Percentiles rank a stretch among this genome's conserved stretches.
phyloP scores from a whole-genome alignment of 2,888 invertebrate genomes.

The Poecilus cupreus region DNA sequence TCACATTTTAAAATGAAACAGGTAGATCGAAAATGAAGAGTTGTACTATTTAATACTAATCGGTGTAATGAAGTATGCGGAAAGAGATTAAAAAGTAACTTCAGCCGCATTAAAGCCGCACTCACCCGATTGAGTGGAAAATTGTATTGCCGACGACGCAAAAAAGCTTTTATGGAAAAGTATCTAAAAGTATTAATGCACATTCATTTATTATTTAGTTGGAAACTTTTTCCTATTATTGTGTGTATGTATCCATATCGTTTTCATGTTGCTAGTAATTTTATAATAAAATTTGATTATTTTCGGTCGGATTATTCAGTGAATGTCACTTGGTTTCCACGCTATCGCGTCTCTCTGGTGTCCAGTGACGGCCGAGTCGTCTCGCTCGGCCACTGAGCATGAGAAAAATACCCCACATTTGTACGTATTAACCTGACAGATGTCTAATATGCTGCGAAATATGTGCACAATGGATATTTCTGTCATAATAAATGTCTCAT shows the following conservation, averaged over 20 bases:
- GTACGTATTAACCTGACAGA: conserved; percentile 1
- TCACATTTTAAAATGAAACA: too few relatives aligned
- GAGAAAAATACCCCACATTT: neutral
- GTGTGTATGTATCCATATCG: too few relatives aligned
- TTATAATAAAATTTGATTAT: neutral
- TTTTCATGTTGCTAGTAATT: neutral
- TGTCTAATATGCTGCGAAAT: neutral
- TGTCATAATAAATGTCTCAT: conserved; percentile 3
- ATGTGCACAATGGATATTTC: neutral
- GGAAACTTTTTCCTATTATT: conserved; percentile 14
- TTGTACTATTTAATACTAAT: neutral
- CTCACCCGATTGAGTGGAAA: conserved; percentile 39
- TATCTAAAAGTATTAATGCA: neutral
- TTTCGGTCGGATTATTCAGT: neutral
- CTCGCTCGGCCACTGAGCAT: too few relatives aligned
- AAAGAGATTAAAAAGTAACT: conserved; percentile 36
- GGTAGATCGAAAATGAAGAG: neutral
- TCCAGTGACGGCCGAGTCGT: too few relatives aligned
- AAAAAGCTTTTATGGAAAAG: conserved; percentile 34
- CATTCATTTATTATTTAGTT: conserved; percentile 15
- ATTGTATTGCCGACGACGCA: conserved; percentile 10
- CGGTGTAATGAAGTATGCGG: neutral
- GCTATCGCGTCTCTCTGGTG: too few relatives aligned
- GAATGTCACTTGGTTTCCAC: too few relatives aligned
- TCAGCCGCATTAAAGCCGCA: conserved; percentile 19